Evolutionary conservation across 2,888 invertebrate species (phyloP).

Genomic region (Drosophila colorata): DNA sequence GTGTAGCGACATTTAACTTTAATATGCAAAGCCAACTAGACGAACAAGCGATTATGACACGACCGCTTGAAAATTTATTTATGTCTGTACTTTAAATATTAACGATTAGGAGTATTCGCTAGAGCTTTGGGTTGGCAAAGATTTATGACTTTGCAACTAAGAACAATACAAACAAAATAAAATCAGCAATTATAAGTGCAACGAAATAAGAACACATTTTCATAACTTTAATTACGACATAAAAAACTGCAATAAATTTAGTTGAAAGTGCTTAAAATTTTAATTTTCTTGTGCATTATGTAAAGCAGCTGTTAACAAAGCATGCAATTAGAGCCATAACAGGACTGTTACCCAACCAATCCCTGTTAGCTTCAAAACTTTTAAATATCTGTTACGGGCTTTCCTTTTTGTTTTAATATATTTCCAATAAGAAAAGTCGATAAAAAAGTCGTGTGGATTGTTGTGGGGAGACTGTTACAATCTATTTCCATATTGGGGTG

Average conservation of each 20-base stretch:
- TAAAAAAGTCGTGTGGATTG: not conserved
- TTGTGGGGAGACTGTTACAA: not conserved
- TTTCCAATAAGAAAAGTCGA: not conserved
- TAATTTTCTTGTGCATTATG: too few species aligned
- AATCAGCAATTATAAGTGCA: not conserved
- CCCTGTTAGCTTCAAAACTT: too few species aligned
- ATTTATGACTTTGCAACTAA: constrained; percentile 15
- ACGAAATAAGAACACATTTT: constrained; percentile 17
- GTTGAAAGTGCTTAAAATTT: not conserved
- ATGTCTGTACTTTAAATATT: constrained; percentile 6
- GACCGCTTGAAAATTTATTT: constrained; percentile 5
- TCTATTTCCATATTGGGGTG: constrained; percentile 7
- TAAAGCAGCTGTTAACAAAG: too few species aligned
- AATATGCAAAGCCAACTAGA: constrained; percentile 31
- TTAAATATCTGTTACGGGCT: too few species aligned
- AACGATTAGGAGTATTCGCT: not conserved
- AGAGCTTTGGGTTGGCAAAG: not conserved
- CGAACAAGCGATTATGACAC: constrained; percentile 21
- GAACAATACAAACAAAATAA: not conserved
- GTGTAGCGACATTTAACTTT: constrained; percentile 5
- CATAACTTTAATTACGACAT: not conserved
- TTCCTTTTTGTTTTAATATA: not conserved
- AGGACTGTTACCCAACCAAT: too few species aligned
- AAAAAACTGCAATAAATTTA: not conserved
- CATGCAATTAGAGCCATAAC: too few species aligned